Base-by-base conservation (phyloP, 2,888 invertebrate species). In the Aporophyla nigra region DNA sequence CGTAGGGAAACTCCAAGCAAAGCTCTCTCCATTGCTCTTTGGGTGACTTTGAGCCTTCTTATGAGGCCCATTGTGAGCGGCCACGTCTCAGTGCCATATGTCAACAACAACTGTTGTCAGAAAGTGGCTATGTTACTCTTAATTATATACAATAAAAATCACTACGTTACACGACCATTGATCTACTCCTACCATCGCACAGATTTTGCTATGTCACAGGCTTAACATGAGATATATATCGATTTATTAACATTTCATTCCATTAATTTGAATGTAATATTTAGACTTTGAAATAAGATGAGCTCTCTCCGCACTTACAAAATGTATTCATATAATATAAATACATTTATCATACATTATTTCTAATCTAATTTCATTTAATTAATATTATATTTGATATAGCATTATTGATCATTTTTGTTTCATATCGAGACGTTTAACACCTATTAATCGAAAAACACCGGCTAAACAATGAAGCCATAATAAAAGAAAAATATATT, bases 321-420 rank as follows among this genome's bases (percentile, higher is more conserved):
- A 65, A 3, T 65, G 24, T 24, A 19, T 46, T 19, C 12, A 10
- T 43, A 46, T 12, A 12, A 46, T 12, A 10, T 9, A 10, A 1
- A n/a, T n/a, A n/a, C n/a, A n/a, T n/a, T n/a, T n/a, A n/a, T n/a
- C n/a, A n/a, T n/a, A n/a, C n/a, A n/a, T n/a, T n/a, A n/a, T n/a
- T n/a, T n/a, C n/a, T n/a, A n/a, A n/a, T n/a, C n/a, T n/a, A n/a
- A n/a, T n/a, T n/a, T n/a, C n/a, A n/a, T n/a, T n/a, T n/a, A n/a
- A n/a, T n/a, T n/a, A 33, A 24, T 43, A 12, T 24, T 67, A 58
- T 43, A 58, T 56, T 56, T 63, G n/a, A 67, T 0, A 56, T 58
- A 77, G 66, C 81, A 72, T 80, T 67, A 69, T 71, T 69, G 33
- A 33, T 10, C 54, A 68, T 67, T 7, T 51, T 4, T 24, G 4